Conservation (phyloP, 2,797 vertebrate species). For the Sebastes hubbsi region DNA sequence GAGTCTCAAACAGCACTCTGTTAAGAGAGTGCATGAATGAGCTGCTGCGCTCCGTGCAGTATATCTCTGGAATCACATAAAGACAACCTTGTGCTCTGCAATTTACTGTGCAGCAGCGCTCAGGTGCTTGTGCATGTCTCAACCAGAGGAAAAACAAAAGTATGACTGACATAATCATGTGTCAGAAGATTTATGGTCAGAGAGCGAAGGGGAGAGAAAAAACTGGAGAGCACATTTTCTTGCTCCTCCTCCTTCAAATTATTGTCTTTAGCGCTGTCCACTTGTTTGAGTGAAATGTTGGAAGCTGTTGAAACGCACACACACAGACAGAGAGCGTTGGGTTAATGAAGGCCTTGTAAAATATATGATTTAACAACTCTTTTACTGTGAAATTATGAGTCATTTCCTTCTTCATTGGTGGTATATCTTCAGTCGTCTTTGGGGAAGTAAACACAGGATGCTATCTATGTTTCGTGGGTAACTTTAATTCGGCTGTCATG, state of each 20-base stretch:
- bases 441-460: conserved; percentile 6
- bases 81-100: conserved; percentile 83
- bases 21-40: conserved; percentile 78
- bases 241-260: conserved; percentile 70
- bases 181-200: conserved; percentile 85
- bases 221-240: conserved; percentile 73
- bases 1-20: conserved; percentile 60
- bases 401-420: conserved; percentile 38
- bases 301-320: conserved; percentile 50
- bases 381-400: conserved; percentile 53
- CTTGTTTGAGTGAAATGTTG: conserved; percentile 70
- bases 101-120: conserved; percentile 78
- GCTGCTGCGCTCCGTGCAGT: conserved; percentile 66
- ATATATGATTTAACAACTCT: conserved; percentile 49
- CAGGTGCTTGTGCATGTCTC: conserved; percentile 85
- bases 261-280: conserved; percentile 78
- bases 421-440: conserved; percentile 8
- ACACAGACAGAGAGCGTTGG: conserved; percentile 12
- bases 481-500: not conserved
- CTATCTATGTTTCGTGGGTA: not conserved
- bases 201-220: conserved; percentile 63
- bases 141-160: conserved; percentile 85
- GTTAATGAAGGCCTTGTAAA: conserved; percentile 53
- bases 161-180: conserved; percentile 86
- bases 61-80: conserved; percentile 82